These are phyloP conservation scores for Recurvirostra avosetta DNA, from an alignment of 2,113 vertebrate genomes.

Conservation along the genomic window DNA sequence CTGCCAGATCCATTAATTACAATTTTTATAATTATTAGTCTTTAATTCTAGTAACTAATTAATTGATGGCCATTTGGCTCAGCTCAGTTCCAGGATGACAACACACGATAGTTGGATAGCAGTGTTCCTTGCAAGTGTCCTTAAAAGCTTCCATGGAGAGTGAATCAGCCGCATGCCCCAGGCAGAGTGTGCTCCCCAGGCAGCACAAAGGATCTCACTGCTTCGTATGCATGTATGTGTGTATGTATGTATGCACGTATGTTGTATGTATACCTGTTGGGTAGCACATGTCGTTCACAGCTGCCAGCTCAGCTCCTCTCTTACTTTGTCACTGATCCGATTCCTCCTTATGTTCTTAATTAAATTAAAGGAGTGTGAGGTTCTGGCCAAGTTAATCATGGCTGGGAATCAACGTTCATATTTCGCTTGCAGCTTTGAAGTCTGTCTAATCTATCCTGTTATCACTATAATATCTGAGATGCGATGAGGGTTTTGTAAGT, in stretches of 20 bases:
- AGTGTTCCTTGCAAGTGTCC: neutral
- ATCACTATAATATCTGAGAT: constrained; percentile 15
- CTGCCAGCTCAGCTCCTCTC: neutral
- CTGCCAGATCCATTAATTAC: neutral
- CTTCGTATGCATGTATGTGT: too few relatives aligned
- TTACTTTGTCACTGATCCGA: neutral
- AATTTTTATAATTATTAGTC: neutral
- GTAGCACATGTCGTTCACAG: neutral
- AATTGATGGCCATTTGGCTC: neutral
- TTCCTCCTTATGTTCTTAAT: constrained; percentile 28
- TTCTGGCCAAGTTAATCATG: constrained; percentile 43
- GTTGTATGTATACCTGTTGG: neutral
- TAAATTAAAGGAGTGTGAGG: constrained; percentile 15
- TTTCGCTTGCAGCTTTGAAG: constrained; percentile 41
- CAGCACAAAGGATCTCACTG: neutral
- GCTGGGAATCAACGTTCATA: neutral
- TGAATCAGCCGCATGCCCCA: neutral
- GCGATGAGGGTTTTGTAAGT: constrained; percentile 33
- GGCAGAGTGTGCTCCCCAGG: neutral
- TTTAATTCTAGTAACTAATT: neutral
- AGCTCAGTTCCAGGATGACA: neutral
- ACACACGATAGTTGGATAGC: neutral
- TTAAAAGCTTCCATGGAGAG: neutral
- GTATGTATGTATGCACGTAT: too few relatives aligned
- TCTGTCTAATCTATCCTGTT: constrained; percentile 30